Evolutionary conservation across 2,888 invertebrate genomes (phyloP).

Genomic region (Diplolepis rosae): DNA sequence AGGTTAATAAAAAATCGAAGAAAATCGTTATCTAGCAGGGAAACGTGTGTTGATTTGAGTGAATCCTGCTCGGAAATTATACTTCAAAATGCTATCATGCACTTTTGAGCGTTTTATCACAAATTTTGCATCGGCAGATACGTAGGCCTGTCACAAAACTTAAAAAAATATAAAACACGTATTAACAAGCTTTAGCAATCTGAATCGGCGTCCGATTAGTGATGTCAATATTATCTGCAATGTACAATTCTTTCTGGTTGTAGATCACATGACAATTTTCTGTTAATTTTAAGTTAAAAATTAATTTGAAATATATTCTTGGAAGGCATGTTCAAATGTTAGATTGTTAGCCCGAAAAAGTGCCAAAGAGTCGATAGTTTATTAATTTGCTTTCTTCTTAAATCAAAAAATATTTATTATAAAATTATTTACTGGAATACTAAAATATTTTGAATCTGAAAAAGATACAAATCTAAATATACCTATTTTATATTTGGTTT

Average conservation of each 20-base stretch:
- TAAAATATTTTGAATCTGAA: neutral
- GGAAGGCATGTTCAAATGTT: neutral
- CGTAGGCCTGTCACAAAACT: conserved; percentile 7
- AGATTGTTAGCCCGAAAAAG: conserved; percentile 35
- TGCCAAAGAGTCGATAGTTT: conserved; percentile 40
- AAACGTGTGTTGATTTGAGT: conserved; percentile 7
- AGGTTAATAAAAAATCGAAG: too few relatives aligned
- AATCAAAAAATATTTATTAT: conserved; percentile 1
- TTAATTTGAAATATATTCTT: neutral
- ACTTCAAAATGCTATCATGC: conserved; percentile 14
- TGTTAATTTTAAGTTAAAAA: neutral
- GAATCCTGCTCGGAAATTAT: conserved; percentile 17
- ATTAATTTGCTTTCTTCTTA: neutral
- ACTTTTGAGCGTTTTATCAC: neutral
- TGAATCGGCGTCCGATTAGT: neutral
- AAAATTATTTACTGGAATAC: too few relatives aligned
- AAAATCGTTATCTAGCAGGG: too few relatives aligned
- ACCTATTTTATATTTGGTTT: too few relatives aligned
- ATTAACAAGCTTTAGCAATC: conserved; percentile 7
- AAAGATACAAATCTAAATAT: neutral
- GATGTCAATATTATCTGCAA: neutral
- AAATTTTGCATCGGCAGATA: neutral
- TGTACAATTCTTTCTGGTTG: conserved; percentile 2
- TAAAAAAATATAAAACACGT: conserved; percentile 12
- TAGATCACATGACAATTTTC: neutral